phyloP scores from a whole-genome alignment of 2,888 invertebrate species.

The Salpingus planirostris region DNA sequence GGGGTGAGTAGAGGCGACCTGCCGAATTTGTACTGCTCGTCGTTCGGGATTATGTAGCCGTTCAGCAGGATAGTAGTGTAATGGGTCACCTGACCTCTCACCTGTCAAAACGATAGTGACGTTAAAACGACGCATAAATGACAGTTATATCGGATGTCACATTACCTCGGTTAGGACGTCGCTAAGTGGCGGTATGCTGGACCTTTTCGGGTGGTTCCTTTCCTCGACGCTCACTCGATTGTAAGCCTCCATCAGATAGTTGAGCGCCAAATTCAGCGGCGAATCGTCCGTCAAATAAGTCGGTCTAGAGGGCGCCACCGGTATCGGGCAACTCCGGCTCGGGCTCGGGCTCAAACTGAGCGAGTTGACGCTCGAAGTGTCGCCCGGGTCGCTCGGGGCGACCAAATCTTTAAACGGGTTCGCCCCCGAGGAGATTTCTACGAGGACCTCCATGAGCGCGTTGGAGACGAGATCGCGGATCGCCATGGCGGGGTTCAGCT shows the following conservation, averaged over 20 bases:
- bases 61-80: conserved; percentile 51
- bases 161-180: conserved; percentile 52
- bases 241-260: conserved; percentile 56
- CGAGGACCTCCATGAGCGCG: conserved; percentile 55
- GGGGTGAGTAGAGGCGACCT: conserved; percentile 61
- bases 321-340: conserved; percentile 29
- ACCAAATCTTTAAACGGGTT: conserved; percentile 33
- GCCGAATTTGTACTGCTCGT: conserved; percentile 43
- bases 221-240: conserved; percentile 65
- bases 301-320: conserved; percentile 23
- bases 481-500: conserved; percentile 46
- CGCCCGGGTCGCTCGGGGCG: conserved; percentile 30
- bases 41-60: conserved; percentile 37
- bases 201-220: conserved; percentile 65
- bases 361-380: conserved; percentile 36
- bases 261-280: conserved; percentile 28
- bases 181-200: conserved; percentile 64
- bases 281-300: conserved; percentile 13
- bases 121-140: no score
- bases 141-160: no score
- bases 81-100: conserved; percentile 48
- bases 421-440: conserved; percentile 34
- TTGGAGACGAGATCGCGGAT: conserved; percentile 53
- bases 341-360: conserved; percentile 38
- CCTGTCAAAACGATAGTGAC: no score